These are phyloP conservation scores for Gyps fulvus DNA, from an alignment of 2,113 vertebrate genomes.

Conservation along the genomic window DNA sequence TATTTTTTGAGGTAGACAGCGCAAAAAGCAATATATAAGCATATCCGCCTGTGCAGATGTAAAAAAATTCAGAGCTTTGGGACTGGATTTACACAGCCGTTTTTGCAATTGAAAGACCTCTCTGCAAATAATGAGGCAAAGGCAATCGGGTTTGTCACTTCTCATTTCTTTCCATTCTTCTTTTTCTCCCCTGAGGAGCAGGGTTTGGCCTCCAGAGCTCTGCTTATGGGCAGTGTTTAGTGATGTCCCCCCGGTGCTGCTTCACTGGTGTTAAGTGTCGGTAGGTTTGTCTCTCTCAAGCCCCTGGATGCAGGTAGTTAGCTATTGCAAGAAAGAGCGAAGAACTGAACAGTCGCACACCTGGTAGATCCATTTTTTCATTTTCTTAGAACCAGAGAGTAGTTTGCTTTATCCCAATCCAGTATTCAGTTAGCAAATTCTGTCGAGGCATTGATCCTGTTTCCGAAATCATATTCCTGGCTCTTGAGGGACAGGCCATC, in stretches of 20 bases:
- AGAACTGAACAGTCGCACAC: neutral
- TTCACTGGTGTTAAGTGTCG: neutral
- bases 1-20: neutral
- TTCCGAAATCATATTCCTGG: conserved; percentile 17
- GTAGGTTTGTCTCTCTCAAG: neutral
- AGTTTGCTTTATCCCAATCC: neutral
- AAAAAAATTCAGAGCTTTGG: neutral
- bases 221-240: neutral
- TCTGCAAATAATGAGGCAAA: neutral
- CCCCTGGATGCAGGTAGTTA: neutral
- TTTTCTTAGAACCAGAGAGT: neutral
- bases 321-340: neutral
- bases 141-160: neutral
- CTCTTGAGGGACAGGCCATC: neutral
- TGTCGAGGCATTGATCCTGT: conserved; percentile 3
- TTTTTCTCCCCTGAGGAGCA: neutral
- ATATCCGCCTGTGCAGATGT: neutral
- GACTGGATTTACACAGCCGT: neutral
- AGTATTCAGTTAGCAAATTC: neutral
- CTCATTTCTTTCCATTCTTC: neutral
- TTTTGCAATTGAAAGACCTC: neutral
- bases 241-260: neutral
- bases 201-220: neutral
- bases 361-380: neutral
- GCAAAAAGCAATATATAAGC: neutral